Evolutionary conservation across 2,797 vertebrate species (phyloP), one percentile per base, ranked within the genome.

Genomic region (Decapterus maruadsi): DNA sequence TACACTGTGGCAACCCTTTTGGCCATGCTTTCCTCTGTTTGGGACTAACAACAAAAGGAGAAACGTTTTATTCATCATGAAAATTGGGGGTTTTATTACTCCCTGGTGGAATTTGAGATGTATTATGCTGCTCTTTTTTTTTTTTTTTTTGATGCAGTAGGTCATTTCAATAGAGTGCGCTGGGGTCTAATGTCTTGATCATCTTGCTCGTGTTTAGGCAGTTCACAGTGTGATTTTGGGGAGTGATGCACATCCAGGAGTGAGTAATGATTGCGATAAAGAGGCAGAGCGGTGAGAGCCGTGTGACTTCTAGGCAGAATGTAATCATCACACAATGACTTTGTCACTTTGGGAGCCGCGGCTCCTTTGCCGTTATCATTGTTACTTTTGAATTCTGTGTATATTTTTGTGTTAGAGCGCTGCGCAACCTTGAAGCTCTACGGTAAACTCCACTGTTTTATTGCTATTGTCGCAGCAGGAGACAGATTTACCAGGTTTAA

Each of bases 51-150:
- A 84, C 84, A 93, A 91, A 90, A 84, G 89, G 73, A 81, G 64
- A 74, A 86, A 64, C 36, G 58, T 82, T 91, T 90, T 85, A 93
- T 94, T 93, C 92, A 91, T 94, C 85, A 88, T 78, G 71, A 82
- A 93, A 93, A 93, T 92, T 90, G 89, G 83, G 84, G 81, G 85
- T 86, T 92, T 92, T 94, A 93, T 94, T 90, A 93, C 90, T 94
- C 93, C 93, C 92, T 7, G 58, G 92, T 90, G 93, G 85, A 91
- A 69, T 87, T 91, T 89, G 46, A 85, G 79, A 86, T 82, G 82
- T 74, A 89, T 91, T 89, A 87, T 86, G 80, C 77, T 77, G 81
- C 85, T 92, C 80, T 90, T 13, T 11, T 42, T 42, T 13, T 42
- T 69, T 73, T 82, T 78, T 57, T 81, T 75, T 87, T 87, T 88